Evolutionary conservation across 2,797 vertebrate genomes (phyloP).

Genomic region (Sebastes oblongus): DNA sequence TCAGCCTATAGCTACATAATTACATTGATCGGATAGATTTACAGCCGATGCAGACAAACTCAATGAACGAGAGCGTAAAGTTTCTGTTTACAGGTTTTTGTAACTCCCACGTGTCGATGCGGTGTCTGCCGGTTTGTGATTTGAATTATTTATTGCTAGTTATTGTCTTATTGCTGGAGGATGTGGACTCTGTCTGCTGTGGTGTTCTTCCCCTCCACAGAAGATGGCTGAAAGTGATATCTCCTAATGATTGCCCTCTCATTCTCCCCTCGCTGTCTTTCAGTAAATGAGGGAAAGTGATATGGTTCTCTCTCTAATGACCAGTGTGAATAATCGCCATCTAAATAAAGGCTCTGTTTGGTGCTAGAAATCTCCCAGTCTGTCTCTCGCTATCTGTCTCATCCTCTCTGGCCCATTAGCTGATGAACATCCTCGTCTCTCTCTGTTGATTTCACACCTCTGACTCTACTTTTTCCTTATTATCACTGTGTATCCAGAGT

Average conservation of each 20-base stretch:
- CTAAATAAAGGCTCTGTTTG: slow-evolving; percentile 86
- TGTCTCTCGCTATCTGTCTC: slow-evolving; percentile 43
- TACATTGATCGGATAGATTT: slow-evolving; percentile 36
- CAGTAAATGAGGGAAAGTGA: slow-evolving; percentile 89
- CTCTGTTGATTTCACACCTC: slow-evolving; percentile 23
- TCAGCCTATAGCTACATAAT: slow-evolving; percentile 31
- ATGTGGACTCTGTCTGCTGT: slow-evolving; percentile 55
- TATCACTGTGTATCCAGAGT: background rate
- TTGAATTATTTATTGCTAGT: slow-evolving; percentile 71
- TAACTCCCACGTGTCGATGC: slow-evolving; percentile 17
- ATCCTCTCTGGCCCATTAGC: slow-evolving; percentile 21
- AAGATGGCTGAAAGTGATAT: slow-evolving; percentile 82
- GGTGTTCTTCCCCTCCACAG: slow-evolving; percentile 70
- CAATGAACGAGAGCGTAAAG: slow-evolving; percentile 9
- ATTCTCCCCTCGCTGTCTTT: slow-evolving; percentile 71
- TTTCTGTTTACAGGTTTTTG: slow-evolving; percentile 21
- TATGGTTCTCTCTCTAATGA: slow-evolving; percentile 86
- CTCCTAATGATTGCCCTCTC: slow-evolving; percentile 83
- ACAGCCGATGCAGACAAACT: background rate
- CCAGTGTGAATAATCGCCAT: slow-evolving; percentile 84
- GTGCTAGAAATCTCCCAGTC: slow-evolving; percentile 68
- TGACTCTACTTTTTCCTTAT: background rate
- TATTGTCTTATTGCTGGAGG: slow-evolving; percentile 67
- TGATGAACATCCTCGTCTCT: slow-evolving; percentile 4
- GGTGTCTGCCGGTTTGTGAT: slow-evolving; percentile 33